Percentiles rank a stretch among this genome's conserved stretches.
phyloP scores from a whole-genome alignment of 1,140 invertebrate species.

The Eufriesea mexicana region DNA sequence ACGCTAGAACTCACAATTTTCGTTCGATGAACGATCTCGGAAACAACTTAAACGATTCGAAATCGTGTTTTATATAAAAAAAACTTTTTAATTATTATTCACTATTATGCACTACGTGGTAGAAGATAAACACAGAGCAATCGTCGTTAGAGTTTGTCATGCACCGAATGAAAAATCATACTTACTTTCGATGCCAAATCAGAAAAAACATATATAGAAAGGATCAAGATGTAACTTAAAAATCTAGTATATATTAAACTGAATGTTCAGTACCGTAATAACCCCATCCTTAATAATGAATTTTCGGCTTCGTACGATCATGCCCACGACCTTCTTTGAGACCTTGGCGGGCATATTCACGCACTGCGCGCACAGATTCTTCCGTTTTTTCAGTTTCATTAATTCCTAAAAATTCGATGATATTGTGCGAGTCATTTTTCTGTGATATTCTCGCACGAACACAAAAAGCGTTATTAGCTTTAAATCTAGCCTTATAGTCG shows the following conservation, averaged over 20 bases:
- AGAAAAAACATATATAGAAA: constrained; percentile 18
- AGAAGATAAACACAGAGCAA: constrained; percentile 31
- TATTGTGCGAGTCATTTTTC: constrained; percentile 70
- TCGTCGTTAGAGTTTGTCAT: constrained; percentile 12
- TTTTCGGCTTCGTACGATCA: constrained; percentile 88
- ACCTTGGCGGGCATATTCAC: constrained; percentile 84
- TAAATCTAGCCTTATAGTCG: constrained; percentile 38
- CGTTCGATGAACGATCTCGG: not conserved
- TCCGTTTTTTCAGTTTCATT: constrained; percentile 83
- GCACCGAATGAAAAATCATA: constrained; percentile 25
- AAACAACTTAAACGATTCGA: not conserved
- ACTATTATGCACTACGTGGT: constrained; percentile 12
- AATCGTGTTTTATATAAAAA: not conserved
- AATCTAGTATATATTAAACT: constrained; percentile 49
- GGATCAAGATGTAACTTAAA: constrained; percentile 32
- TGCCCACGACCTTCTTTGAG: constrained; percentile 85
- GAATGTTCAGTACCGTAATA: constrained; percentile 85
- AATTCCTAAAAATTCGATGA: constrained; percentile 72
- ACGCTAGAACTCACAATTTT: constrained; percentile 20
- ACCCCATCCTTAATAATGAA: constrained; percentile 88
- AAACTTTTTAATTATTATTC: not conserved
- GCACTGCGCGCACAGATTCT: constrained; percentile 81
- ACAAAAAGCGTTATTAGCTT: constrained; percentile 47
- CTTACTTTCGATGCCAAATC: constrained; percentile 34
- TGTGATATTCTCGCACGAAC: constrained; percentile 42